phyloP scores from a whole-genome alignment of 2,888 invertebrate species.

The Nemotelus pantherinus region DNA sequence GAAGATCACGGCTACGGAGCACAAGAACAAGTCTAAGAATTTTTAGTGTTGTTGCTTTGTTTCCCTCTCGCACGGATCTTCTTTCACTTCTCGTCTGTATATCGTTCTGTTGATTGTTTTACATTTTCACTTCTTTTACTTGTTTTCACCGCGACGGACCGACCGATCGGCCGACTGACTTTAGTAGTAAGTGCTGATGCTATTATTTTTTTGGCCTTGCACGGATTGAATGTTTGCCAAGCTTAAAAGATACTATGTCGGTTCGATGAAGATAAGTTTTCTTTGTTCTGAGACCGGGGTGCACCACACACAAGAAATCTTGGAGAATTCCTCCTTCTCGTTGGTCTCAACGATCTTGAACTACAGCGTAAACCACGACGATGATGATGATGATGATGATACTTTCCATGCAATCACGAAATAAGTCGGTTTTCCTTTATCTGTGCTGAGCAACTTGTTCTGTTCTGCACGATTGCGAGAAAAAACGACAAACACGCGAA shows the following conservation, averaged over 20 bases:
- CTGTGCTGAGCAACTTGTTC: neutral
- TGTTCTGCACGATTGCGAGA: constrained; percentile 21
- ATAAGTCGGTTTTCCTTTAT: neutral
- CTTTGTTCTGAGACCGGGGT: constrained; percentile 22
- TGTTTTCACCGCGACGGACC: neutral
- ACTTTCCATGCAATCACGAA: neutral
- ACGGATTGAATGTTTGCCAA: constrained; percentile 12
- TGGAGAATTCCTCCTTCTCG: neutral
- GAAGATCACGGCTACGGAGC: constrained; percentile 7
- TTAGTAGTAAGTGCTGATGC: too few species aligned
- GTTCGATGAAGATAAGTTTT: neutral
- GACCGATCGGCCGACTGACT: too few species aligned
- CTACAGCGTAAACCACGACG: neutral
- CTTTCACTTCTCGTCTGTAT: neutral
- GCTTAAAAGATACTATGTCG: constrained; percentile 29
- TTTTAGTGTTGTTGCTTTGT: constrained; percentile 14
- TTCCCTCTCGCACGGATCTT: constrained; percentile 7
- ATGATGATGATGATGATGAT: constrained; percentile 16
- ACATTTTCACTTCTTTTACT: constrained; percentile 21
- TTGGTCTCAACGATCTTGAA: neutral
- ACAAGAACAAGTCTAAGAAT: constrained; percentile 20
- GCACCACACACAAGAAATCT: neutral
- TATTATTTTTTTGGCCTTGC: neutral
- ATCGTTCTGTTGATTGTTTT: constrained; percentile 23
- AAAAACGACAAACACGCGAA: neutral